phyloP scores from a whole-genome alignment of 2,113 vertebrate genomes.

The Strix uralensis region DNA sequence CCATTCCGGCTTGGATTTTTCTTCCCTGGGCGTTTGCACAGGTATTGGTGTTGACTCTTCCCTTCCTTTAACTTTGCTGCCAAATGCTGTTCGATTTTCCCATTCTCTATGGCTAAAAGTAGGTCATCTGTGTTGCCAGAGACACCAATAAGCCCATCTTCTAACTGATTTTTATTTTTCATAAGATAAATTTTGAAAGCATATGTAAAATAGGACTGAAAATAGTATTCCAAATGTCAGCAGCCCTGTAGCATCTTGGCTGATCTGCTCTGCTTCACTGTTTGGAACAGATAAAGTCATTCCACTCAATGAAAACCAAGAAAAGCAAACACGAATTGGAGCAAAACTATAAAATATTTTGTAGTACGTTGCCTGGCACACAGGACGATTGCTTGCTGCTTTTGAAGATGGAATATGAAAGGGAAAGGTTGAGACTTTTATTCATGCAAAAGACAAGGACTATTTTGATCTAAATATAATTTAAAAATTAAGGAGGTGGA shows the following conservation, averaged over 20 bases:
- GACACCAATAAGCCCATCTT: neutral
- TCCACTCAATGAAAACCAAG: neutral
- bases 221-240: constrained; percentile 23
- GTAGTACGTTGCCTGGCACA: neutral
- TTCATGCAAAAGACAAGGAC: constrained; percentile 3
- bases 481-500: neutral
- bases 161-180: constrained; percentile 4
- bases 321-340: neutral
- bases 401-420: neutral
- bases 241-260: neutral
- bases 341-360: neutral
- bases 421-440: constrained; percentile 2
- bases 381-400: neutral
- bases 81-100: neutral
- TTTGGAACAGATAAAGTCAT: neutral
- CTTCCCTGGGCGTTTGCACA: neutral
- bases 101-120: neutral
- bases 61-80: neutral
- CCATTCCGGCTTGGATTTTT: fast-evolving
- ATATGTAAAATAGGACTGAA: constrained; percentile 10
- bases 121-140: neutral
- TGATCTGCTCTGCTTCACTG: neutral
- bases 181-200: constrained; percentile 26
- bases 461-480: constrained; percentile 9
- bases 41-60: neutral